Percentiles rank a stretch among this genome's conserved stretches.
Conservation (phyloP, 2,888 invertebrate species). For the Tolmerus cingulatus region DNA sequence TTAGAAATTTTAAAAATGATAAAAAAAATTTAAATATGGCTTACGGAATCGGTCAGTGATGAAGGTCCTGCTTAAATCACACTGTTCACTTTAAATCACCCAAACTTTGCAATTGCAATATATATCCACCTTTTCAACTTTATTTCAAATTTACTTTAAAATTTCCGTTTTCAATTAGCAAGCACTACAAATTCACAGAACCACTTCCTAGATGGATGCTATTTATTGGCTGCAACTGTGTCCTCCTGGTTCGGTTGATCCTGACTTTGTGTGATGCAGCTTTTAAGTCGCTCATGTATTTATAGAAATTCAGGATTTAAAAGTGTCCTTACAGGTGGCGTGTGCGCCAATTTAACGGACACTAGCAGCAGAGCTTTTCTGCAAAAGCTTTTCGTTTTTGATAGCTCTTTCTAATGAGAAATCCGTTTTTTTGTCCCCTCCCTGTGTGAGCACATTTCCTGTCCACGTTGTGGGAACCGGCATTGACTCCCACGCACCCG, state of each 20-base stretch:
- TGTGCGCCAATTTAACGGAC: constrained; percentile 18
- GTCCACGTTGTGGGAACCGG: constrained; percentile 25
- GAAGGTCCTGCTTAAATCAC: background rate
- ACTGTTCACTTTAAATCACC: background rate
- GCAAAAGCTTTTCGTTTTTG: constrained; percentile 5
- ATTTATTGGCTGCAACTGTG: background rate
- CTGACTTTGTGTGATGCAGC: constrained; percentile 34
- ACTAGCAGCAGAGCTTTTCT: background rate
- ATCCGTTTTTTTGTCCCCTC: background rate
- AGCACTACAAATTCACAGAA: constrained; percentile 13
- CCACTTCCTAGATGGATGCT: background rate
- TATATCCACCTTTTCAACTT: background rate
- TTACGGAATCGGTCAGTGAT: background rate
- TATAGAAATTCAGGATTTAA: constrained; percentile 36
- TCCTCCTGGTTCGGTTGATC: constrained; percentile 31
- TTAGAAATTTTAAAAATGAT: background rate
- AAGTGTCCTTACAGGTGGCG: constrained; percentile 21
- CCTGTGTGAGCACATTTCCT: constrained; percentile 5
- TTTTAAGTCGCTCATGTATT: constrained; percentile 30
- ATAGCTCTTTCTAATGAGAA: background rate
- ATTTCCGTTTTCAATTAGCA: background rate
- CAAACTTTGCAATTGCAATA: background rate
- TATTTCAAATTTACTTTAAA: background rate
- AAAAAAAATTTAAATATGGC: background rate
- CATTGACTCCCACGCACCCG: constrained; percentile 32